These are phyloP conservation scores for Holothuria glaberrima DNA, from an alignment of 35 echinoderm and acorn worm species.

Conservation along the genomic window DNA sequence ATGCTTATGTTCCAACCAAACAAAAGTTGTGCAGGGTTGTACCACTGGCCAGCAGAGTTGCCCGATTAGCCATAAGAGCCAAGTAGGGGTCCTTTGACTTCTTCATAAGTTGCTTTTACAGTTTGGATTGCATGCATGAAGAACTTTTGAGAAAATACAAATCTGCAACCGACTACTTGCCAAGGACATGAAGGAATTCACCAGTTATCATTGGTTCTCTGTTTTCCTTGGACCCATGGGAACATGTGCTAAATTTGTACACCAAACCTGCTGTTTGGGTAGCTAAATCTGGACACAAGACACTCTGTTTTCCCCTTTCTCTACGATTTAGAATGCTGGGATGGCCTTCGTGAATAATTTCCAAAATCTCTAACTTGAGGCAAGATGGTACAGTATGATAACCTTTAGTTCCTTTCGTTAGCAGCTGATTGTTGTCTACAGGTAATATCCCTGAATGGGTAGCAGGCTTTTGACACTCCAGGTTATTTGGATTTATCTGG, in stretches of 20 bases:
- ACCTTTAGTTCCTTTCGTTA: constrained; percentile 10
- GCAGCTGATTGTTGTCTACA: not conserved
- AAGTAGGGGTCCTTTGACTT: too few relatives aligned
- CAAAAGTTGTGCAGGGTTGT: too few relatives aligned
- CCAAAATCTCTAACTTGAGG: constrained; percentile 3
- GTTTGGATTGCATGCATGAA: too few relatives aligned
- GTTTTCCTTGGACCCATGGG: not conserved
- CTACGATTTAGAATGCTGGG: constrained; percentile 38
- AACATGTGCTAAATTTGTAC: not conserved
- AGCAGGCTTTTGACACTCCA: not conserved
- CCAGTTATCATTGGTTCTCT: too few relatives aligned
- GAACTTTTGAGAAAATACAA: not conserved
- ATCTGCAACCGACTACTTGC: not conserved
- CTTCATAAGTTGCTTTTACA: too few relatives aligned
- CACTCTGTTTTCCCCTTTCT: not conserved
- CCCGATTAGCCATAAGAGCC: too few relatives aligned
- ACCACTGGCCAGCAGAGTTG: too few relatives aligned
- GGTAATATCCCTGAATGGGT: not conserved
- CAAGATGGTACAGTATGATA: not conserved
- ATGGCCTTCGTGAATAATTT: constrained; percentile 26
- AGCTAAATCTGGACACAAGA: constrained; percentile 20
- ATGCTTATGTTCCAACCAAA: too few relatives aligned
- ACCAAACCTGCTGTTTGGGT: not conserved
- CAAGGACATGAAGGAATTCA: too few relatives aligned
- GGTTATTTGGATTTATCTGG: not conserved